Conservation (phyloP, 1,140 invertebrate species). For the Bombus confusus region DNA sequence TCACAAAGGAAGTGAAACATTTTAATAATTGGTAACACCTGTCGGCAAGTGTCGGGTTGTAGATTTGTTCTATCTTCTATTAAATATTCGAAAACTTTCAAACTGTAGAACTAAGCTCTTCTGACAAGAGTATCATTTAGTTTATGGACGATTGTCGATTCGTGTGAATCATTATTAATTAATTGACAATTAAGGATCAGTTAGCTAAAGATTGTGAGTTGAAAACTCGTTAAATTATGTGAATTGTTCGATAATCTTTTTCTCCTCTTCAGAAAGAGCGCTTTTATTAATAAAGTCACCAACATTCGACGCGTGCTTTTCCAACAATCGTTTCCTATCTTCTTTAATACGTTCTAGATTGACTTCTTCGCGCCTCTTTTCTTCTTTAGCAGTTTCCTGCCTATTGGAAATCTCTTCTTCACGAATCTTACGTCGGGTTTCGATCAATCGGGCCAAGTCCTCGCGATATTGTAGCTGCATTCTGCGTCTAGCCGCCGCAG, state of each 20-base stretch:
- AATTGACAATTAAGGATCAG: too few species aligned
- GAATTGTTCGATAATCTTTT: background rate
- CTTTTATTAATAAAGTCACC: slow-evolving; percentile 64
- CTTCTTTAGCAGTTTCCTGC: slow-evolving; percentile 87
- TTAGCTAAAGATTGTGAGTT: background rate
- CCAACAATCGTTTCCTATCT: slow-evolving; percentile 67
- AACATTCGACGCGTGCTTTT: slow-evolving; percentile 65
- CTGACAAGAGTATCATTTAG: too few species aligned
- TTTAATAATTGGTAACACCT: slow-evolving; percentile 68
- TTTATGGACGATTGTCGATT: too few species aligned
- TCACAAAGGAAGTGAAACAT: slow-evolving; percentile 54
- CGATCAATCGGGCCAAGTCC: slow-evolving; percentile 70
- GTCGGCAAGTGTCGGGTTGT: slow-evolving; percentile 70
- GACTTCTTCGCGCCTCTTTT: slow-evolving; percentile 90
- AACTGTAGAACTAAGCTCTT: background rate
- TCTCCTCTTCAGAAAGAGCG: slow-evolving; percentile 64
- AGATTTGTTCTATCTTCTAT: slow-evolving; percentile 6
- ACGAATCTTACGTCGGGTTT: slow-evolving; percentile 62
- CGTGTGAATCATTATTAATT: too few species aligned
- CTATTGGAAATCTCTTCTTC: slow-evolving; percentile 59
- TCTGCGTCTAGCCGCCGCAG: slow-evolving; percentile 63
- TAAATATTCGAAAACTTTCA: background rate
- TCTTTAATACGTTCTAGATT: slow-evolving; percentile 44
- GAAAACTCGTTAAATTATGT: background rate
- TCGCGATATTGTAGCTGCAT: slow-evolving; percentile 62